Conservation (phyloP, 2,888 invertebrate species). For the Cryptocephalus moraei region DNA sequence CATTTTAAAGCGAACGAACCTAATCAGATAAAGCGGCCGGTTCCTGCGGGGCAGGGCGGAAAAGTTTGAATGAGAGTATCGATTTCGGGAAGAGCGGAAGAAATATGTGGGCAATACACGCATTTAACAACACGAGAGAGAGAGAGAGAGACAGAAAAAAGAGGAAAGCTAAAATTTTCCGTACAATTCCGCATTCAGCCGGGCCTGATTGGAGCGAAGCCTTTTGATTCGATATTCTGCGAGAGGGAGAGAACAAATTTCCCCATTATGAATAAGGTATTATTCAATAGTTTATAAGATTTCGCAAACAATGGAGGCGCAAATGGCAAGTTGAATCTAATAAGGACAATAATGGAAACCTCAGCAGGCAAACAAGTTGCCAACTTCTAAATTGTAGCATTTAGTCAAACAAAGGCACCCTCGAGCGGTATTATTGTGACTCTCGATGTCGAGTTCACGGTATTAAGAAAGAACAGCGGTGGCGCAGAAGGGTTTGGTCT, state of each 20-base stretch:
- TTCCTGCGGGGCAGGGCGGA: no score
- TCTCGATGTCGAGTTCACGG: slow-evolving; percentile 14
- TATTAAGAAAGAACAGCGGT: slow-evolving; percentile 8
- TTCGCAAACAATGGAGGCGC: slow-evolving; percentile 36
- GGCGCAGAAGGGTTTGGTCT: slow-evolving; percentile 2
- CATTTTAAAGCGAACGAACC: no score
- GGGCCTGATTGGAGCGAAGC: no score
- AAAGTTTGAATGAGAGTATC: no score
- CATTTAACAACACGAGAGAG: no score
- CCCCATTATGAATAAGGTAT: slow-evolving; percentile 26
- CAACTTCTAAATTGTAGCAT: slow-evolving; percentile 40
- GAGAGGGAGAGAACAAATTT: slow-evolving; percentile 1
- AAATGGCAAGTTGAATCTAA: slow-evolving; percentile 39
- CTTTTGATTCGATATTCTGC: no score
- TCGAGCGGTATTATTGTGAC: slow-evolving; percentile 33
- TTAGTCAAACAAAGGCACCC: slow-evolving; percentile 38
- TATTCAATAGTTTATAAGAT: slow-evolving; percentile 39
- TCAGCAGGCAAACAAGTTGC: slow-evolving; percentile 36
- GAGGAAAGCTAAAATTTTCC: no score
- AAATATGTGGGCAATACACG: no score
- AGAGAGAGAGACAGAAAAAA: no score
- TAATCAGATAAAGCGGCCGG: no score
- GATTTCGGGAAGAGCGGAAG: no score
- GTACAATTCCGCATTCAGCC: no score
- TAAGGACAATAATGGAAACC: slow-evolving; percentile 39